Evolutionary conservation across 1,140 invertebrate genomes (phyloP).

Genomic region (Neotoxoptera formosana): DNA sequence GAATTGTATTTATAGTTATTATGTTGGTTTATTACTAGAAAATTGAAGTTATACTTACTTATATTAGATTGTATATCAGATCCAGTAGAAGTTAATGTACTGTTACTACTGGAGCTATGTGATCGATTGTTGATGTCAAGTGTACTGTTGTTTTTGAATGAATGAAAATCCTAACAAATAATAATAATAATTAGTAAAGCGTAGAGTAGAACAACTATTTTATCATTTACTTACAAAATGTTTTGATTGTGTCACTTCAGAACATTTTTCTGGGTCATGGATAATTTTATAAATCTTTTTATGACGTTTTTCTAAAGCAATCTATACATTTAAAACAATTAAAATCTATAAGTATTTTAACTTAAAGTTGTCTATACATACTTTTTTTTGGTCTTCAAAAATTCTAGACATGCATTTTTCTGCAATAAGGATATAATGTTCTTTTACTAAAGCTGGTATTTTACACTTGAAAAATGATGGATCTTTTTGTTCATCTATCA

Average conservation of each 20-base stretch:
- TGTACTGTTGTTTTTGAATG: slow-evolving; percentile 36
- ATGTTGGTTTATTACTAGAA: neutral
- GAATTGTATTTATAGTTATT: neutral
- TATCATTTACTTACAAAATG: slow-evolving; percentile 30
- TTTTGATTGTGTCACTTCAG: neutral
- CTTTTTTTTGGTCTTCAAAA: slow-evolving; percentile 52
- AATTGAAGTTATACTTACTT: neutral
- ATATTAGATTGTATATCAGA: slow-evolving; percentile 46
- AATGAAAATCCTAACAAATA: slow-evolving; percentile 36
- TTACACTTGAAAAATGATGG: slow-evolving; percentile 43
- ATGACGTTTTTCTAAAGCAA: slow-evolving; percentile 49
- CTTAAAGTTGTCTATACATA: neutral
- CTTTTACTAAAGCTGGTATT: slow-evolving; percentile 30
- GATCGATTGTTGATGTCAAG: slow-evolving; percentile 30
- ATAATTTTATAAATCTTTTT: slow-evolving; percentile 50
- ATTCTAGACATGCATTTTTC: slow-evolving; percentile 49
- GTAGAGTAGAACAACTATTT: no score
- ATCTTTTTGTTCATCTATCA: slow-evolving; percentile 45
- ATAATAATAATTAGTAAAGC: neutral
- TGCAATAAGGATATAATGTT: slow-evolving; percentile 9
- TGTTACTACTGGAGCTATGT: slow-evolving; percentile 51
- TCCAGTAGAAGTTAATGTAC: slow-evolving; percentile 43
- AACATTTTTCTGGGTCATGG: slow-evolving; percentile 31
- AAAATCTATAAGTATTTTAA: neutral
- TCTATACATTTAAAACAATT: neutral